These are phyloP conservation scores for Porites lobata DNA, from an alignment of 92 coral and sea anemone species.

Conservation along the genomic window DNA sequence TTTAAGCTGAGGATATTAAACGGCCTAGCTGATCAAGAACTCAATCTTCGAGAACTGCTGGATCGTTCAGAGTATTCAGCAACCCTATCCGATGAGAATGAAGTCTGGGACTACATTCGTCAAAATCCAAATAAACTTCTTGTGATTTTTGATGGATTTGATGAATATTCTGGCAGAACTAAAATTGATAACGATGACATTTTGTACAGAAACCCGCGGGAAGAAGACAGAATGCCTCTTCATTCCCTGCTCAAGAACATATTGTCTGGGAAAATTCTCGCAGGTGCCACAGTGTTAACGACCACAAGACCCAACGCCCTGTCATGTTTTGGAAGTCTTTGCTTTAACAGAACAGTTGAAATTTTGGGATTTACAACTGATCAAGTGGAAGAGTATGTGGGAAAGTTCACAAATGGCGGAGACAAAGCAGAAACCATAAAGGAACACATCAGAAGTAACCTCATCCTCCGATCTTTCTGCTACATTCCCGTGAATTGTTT, in stretches of 20 bases:
- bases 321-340: neutral
- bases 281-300: too few relatives aligned
- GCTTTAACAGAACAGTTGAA: constrained; percentile 9
- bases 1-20: constrained; percentile 33
- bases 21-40: neutral
- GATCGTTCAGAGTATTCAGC: neutral
- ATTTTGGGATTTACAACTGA: neutral
- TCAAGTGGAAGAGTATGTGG: neutral
- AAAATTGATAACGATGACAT: too few relatives aligned
- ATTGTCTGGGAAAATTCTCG: neutral
- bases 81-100: neutral
- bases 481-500: constrained; percentile 58
- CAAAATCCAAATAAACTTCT: neutral
- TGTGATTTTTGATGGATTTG: constrained; percentile 66
- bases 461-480: constrained; percentile 32
- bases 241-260: neutral
- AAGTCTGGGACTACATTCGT: neutral
- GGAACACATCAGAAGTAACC: constrained; percentile 24
- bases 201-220: too few relatives aligned
- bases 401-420: neutral
- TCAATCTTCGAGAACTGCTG: neutral
- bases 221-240: constrained; percentile 1
- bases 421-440: neutral
- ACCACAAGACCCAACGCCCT: too few relatives aligned
- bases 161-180: neutral